Conservation (phyloP, 2,888 invertebrate species). For the Parelbella ahira region DNA sequence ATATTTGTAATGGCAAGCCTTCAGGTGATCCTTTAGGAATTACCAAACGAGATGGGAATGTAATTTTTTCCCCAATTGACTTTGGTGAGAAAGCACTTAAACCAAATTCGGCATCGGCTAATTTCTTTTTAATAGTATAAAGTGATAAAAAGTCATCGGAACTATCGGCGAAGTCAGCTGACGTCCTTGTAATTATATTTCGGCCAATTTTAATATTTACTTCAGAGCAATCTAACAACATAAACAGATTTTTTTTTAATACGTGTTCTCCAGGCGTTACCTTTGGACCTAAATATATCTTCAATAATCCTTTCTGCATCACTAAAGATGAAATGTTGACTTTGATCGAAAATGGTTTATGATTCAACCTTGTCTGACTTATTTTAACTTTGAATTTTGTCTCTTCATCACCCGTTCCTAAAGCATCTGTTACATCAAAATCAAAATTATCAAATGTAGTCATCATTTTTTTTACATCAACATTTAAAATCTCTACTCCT, state of each 20-base stretch:
- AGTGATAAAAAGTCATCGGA: conserved; percentile 82
- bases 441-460: conserved; percentile 85
- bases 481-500: conserved; percentile 81
- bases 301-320: conserved; percentile 79
- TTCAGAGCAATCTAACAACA: conserved; percentile 81
- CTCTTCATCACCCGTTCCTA: conserved; percentile 50
- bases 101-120: conserved; percentile 79
- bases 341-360: conserved; percentile 85
- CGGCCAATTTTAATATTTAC: conserved; percentile 81
- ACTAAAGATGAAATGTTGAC: conserved; percentile 82
- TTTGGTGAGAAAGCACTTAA: conserved; percentile 73
- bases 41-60: conserved; percentile 84
- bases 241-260: conserved; percentile 77
- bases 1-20: conserved; percentile 83
- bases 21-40: conserved; percentile 85
- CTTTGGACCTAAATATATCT: conserved; percentile 86
- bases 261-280: conserved; percentile 78
- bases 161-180: conserved; percentile 80
- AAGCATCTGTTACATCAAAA: conserved; percentile 82
- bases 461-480: conserved; percentile 82
- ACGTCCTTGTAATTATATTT: conserved; percentile 83
- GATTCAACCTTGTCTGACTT: conserved; percentile 83
- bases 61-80: conserved; percentile 75
- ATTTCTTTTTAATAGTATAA: conserved; percentile 79
- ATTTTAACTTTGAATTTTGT: conserved; percentile 63